Conservation (phyloP, 2,113 vertebrate species). For the Strix aluco region DNA sequence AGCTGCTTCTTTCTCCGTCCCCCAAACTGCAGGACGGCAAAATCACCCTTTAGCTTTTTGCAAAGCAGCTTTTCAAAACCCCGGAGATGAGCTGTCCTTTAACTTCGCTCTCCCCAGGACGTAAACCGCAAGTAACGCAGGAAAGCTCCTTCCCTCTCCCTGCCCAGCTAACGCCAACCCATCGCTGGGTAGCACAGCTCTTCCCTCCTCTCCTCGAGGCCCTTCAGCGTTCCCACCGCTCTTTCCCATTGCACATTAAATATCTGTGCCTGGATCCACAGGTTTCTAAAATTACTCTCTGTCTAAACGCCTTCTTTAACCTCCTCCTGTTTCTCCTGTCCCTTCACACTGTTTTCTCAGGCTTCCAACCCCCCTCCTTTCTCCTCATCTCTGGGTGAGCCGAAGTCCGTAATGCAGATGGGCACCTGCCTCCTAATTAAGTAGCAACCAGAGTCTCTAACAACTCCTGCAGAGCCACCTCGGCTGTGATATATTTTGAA, state of each 20-base stretch:
- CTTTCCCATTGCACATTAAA: not conserved
- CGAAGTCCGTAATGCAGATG: not conserved
- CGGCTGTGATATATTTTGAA: not conserved
- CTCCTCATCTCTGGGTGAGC: not conserved
- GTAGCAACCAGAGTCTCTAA: not conserved
- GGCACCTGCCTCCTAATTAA: not conserved
- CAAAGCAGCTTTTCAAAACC: not conserved
- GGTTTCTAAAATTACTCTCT: not conserved
- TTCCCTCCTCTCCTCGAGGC: not conserved
- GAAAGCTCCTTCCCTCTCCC: not conserved
- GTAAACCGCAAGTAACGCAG: accelerated
- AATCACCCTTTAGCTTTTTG: not conserved
- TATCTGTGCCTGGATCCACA: not conserved
- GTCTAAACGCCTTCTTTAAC: not conserved
- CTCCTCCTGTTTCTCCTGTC: not conserved
- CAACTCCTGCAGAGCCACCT: not conserved
- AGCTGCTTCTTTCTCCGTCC: not conserved
- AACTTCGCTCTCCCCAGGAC: not conserved
- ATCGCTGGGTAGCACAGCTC: not conserved
- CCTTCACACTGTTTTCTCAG: not conserved
- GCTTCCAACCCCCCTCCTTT: not conserved
- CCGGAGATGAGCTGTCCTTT: not conserved
- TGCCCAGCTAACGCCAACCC: not conserved
- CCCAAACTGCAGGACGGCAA: not conserved
- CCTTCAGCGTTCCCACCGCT: not conserved